Percentiles rank a stretch among this genome's conserved stretches.
Conservation (phyloP, 1,140 invertebrate genomes). For the Ylistrum balloti region DNA sequence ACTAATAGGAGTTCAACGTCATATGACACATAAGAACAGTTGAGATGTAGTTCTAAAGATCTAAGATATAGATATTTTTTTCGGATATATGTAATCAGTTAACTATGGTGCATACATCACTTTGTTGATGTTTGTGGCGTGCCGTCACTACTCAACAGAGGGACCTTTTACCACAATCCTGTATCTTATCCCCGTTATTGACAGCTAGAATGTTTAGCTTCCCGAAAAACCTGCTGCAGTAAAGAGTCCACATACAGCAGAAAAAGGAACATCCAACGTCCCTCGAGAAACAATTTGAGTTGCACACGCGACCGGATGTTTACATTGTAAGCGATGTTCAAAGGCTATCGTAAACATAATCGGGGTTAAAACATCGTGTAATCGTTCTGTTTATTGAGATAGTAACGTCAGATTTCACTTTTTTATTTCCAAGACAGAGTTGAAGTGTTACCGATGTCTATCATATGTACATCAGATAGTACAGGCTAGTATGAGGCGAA, state of each 20-base stretch:
- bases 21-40: too few species aligned
- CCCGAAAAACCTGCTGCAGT: not conserved
- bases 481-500: not conserved
- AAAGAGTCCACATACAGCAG: not conserved
- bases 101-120: too few species aligned
- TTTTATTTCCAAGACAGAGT: not conserved
- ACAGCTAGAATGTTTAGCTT: not conserved
- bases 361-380: not conserved
- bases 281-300: not conserved
- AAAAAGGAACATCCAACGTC: not conserved
- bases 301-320: constrained; percentile 31
- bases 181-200: not conserved
- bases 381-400: constrained; percentile 2
- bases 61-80: too few species aligned
- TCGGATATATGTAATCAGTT: too few species aligned
- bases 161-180: not conserved
- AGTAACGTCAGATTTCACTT: constrained; percentile 25
- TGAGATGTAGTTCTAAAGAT: too few species aligned
- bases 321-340: not conserved
- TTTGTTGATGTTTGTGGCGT: too few species aligned
- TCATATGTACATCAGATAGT: not conserved
- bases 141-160: too few species aligned
- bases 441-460: not conserved
- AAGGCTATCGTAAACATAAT: constrained; percentile 16
- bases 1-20: too few species aligned